Percentiles rank a stretch among this genome's conserved stretches.
Conservation (phyloP, 2,113 vertebrate genomes). For the Scomber colias region DNA sequence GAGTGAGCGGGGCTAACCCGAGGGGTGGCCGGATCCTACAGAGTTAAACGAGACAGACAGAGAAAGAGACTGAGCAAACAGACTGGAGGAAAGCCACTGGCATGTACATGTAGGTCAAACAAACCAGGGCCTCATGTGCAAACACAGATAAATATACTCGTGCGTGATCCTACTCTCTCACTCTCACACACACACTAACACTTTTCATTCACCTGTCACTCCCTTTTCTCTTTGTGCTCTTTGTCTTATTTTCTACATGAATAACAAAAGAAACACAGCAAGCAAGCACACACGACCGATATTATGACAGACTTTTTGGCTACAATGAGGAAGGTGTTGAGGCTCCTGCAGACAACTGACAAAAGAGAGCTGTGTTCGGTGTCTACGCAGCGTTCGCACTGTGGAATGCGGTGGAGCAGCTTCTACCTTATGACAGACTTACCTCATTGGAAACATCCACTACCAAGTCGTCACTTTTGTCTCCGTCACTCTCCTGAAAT, state of each 20-base stretch:
- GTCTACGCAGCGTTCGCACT: conserved; percentile 7
- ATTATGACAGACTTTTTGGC: conserved; percentile 70
- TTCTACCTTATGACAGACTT: conserved; percentile 52
- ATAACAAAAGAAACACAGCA: conserved; percentile 61
- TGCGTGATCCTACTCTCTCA: conserved; percentile 53
- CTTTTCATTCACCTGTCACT: conserved; percentile 74
- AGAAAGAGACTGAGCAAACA: conserved; percentile 75
- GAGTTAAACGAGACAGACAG: conserved; percentile 63
- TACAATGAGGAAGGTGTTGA: conserved; percentile 48
- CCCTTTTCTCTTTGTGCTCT: conserved; percentile 68
- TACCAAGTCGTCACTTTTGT: conserved; percentile 97
- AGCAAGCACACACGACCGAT: conserved; percentile 59
- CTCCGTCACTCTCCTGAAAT: conserved; percentile 95
- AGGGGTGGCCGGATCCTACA: conserved; percentile 92
- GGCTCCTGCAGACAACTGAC: conserved; percentile 37
- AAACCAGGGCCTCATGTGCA: conserved; percentile 78
- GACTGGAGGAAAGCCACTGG: conserved; percentile 75
- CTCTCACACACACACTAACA: conserved; percentile 50
- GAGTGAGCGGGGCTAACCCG: conserved; percentile 94
- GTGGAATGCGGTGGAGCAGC: conserved; percentile 57
- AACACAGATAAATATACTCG: conserved; percentile 76
- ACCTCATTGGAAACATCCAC: conserved; percentile 98
- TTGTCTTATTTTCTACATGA: conserved; percentile 70
- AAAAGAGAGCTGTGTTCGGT: conserved; percentile 62
- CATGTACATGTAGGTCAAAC: conserved; percentile 81